Evolutionary conservation across 2,888 invertebrate genomes (phyloP).

Genomic region (Drosophila histrio): DNA sequence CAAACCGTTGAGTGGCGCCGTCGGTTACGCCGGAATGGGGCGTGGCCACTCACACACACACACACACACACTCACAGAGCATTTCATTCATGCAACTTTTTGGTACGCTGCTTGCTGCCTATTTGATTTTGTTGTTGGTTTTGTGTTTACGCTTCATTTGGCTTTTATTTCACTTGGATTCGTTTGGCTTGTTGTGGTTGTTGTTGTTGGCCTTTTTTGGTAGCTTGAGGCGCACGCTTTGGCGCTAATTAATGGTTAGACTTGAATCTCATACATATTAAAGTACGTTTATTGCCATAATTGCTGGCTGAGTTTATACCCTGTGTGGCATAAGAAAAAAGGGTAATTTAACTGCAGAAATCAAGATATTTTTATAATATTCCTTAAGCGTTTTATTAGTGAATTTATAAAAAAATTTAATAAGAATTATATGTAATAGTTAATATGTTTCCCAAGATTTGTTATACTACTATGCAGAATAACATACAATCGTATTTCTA

Average conservation of each 20-base stretch:
- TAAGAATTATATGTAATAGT: no score
- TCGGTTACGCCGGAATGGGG: constrained; percentile 30
- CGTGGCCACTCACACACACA: constrained; percentile 41
- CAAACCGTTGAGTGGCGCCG: constrained; percentile 67
- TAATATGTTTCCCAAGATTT: no score
- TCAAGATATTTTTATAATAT: not conserved
- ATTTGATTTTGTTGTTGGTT: constrained; percentile 44
- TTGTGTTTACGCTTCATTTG: constrained; percentile 73
- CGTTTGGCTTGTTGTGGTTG: constrained; percentile 44
- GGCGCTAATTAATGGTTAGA: constrained; percentile 65
- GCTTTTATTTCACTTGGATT: constrained; percentile 46
- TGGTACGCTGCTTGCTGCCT: constrained; percentile 34
- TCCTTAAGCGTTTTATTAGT: not conserved
- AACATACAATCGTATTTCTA: not conserved
- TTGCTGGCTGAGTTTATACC: constrained; percentile 37
- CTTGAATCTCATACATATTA: constrained; percentile 58
- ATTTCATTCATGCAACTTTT: constrained; percentile 66
- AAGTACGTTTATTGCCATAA: constrained; percentile 61
- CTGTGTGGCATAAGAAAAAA: not conserved
- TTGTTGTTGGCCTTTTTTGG: constrained; percentile 46
- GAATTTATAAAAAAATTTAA: no score
- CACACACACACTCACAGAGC: constrained; percentile 27
- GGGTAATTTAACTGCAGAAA: not conserved
- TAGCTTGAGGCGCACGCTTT: constrained; percentile 38
- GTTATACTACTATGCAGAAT: no score